phyloP scores from a whole-genome alignment of 2,888 invertebrate species.

The Lutraria lutraria region DNA sequence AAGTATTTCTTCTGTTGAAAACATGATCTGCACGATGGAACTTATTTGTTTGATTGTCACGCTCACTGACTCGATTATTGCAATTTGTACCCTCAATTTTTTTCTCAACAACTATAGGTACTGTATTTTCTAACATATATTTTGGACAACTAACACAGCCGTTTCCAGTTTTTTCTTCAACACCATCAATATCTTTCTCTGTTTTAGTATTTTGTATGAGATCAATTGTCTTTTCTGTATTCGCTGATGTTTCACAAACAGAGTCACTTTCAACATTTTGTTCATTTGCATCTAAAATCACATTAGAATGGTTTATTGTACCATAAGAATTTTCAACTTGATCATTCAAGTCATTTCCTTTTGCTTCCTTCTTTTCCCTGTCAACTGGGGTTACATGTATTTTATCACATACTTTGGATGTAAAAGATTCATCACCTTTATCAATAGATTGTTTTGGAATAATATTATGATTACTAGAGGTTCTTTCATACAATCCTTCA shows the following conservation, averaged over 20 bases:
- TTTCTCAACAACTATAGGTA: neutral
- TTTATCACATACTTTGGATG: neutral
- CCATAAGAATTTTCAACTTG: neutral
- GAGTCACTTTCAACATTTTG: neutral
- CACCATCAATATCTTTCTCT: neutral
- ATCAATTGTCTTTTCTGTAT: neutral
- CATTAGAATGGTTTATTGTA: neutral
- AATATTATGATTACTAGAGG: neutral
- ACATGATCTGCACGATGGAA: neutral
- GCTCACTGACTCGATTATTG: neutral
- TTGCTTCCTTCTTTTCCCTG: neutral
- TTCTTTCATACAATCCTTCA: conserved; percentile 8
- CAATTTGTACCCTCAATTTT: neutral
- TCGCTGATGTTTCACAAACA: neutral
- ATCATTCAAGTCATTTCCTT: neutral
- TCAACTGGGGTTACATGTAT: neutral
- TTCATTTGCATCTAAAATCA: neutral
- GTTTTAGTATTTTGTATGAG: neutral
- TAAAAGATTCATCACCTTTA: neutral
- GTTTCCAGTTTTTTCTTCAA: neutral
- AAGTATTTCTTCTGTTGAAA: neutral
- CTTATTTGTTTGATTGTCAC: neutral
- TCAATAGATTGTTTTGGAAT: neutral
- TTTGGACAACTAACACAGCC: neutral
- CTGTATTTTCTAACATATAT: neutral